These are phyloP conservation scores for Cavia porcellus DNA, from an alignment of 2,113 vertebrate genomes.

Conservation along the genomic window DNA sequence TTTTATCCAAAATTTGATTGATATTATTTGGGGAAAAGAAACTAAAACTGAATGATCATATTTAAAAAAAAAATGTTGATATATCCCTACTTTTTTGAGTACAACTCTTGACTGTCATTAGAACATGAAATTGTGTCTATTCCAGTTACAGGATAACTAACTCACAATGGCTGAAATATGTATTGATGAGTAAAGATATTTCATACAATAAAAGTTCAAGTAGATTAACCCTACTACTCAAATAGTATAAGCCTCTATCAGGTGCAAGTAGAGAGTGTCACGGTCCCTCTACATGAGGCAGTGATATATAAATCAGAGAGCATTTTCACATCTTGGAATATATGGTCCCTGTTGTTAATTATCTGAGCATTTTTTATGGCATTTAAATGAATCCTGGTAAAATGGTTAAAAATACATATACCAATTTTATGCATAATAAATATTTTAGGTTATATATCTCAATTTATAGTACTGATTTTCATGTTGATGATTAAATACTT, in stretches of 20 bases:
- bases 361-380: not conserved
- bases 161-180: not conserved
- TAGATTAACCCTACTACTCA: not conserved
- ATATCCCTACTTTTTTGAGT: not conserved
- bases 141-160: constrained; percentile 16
- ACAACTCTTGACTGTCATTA: not conserved
- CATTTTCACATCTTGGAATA: not conserved
- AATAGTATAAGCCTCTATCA: not conserved
- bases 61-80: not conserved
- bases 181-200: constrained; percentile 35
- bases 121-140: not conserved
- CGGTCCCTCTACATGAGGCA: not conserved
- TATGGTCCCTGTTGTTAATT: not conserved
- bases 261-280: not conserved
- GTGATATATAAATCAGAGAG: not conserved
- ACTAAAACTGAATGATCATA: constrained; percentile 36
- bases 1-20: not conserved
- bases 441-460: not conserved
- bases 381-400: not conserved
- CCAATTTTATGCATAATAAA: not conserved
- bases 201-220: constrained; percentile 11
- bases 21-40: constrained; percentile 26
- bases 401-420: not conserved
- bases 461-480: not conserved
- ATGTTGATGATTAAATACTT: not conserved